A percentile compares a stretch with the other conserved stretches of the same genome.
Conservation (phyloP, 2,888 invertebrate genomes). For the Abscondita cerata region DNA sequence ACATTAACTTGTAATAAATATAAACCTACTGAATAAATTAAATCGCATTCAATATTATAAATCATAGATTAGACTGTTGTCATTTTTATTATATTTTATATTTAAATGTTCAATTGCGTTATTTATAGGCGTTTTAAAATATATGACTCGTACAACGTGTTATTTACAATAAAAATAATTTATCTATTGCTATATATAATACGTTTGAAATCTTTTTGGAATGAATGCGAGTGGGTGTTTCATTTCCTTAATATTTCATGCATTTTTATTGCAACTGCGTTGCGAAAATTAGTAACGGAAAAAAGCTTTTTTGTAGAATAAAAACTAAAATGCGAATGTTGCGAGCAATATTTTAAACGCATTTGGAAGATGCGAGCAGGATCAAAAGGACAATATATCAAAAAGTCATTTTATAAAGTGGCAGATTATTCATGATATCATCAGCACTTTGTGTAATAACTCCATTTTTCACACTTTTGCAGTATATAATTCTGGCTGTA, state of each 20-base stretch:
- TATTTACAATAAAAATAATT: not conserved
- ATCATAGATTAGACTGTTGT: not conserved
- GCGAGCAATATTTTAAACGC: conserved; percentile 24
- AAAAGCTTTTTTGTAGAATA: not conserved
- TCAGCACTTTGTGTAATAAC: conserved; percentile 47
- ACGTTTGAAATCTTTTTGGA: too few species aligned
- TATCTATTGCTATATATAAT: not conserved
- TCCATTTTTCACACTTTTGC: conserved; percentile 46
- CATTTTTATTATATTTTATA: not conserved
- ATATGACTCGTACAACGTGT: not conserved
- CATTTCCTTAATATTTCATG: not conserved
- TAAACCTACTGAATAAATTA: too few species aligned
- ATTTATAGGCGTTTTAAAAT: not conserved
- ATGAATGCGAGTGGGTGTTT: not conserved
- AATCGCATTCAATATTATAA: not conserved
- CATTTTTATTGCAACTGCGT: not conserved
- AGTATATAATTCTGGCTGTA: conserved; percentile 23
- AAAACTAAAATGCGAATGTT: conserved; percentile 17
- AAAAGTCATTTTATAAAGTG: conserved; percentile 49
- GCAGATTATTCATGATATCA: conserved; percentile 49
- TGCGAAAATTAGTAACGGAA: not conserved
- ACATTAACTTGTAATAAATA: too few species aligned
- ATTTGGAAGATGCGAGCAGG: conserved; percentile 31
- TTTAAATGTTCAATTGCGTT: not conserved
- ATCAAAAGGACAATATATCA: conserved; percentile 48